Conservation (phyloP, 2,797 vertebrate species). For the Sebastes kiyomatsui region DNA sequence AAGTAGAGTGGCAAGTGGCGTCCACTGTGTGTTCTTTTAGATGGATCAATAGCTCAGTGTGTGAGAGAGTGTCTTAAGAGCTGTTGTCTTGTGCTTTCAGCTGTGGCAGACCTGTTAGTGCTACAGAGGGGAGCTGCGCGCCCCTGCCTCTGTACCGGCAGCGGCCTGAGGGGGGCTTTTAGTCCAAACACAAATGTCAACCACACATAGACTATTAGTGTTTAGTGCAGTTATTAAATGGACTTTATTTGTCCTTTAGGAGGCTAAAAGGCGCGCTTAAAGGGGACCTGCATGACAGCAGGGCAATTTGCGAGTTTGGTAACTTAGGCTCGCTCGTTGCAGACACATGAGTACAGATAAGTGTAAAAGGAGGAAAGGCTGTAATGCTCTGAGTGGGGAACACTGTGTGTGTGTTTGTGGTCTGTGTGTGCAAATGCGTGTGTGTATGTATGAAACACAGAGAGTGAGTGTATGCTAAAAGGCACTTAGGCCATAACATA, state of each 20-base stretch:
- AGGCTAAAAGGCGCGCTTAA: constrained; percentile 87
- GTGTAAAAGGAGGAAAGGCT: constrained; percentile 83
- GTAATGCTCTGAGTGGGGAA: constrained; percentile 70
- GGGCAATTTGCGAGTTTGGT: constrained; percentile 86
- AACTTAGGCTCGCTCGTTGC: constrained; percentile 79
- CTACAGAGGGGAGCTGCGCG: constrained; percentile 83
- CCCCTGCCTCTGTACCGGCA: constrained; percentile 83
- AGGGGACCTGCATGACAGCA: constrained; percentile 84
- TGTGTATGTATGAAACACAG: constrained; percentile 56
- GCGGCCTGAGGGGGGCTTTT: constrained; percentile 88
- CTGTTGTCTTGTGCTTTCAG: constrained; percentile 88
- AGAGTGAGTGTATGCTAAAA: constrained; percentile 79
- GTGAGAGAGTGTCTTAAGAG: constrained; percentile 94
- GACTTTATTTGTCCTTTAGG: constrained; percentile 90
- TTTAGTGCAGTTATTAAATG: constrained; percentile 90
- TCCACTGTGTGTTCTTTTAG: constrained; percentile 88
- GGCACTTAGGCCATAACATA: constrained; percentile 88
- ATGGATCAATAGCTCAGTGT: constrained; percentile 91
- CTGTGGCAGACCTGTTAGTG: constrained; percentile 91
- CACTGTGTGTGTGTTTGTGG: constrained; percentile 36
- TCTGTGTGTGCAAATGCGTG: constrained; percentile 36
- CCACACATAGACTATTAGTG: constrained; percentile 87
- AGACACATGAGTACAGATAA: constrained; percentile 80
- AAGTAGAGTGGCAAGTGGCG: constrained; percentile 83
- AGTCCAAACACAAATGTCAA: constrained; percentile 90